Evolutionary conservation across 2,888 invertebrate genomes (phyloP).

Genomic region (Pyrgus malvae): DNA sequence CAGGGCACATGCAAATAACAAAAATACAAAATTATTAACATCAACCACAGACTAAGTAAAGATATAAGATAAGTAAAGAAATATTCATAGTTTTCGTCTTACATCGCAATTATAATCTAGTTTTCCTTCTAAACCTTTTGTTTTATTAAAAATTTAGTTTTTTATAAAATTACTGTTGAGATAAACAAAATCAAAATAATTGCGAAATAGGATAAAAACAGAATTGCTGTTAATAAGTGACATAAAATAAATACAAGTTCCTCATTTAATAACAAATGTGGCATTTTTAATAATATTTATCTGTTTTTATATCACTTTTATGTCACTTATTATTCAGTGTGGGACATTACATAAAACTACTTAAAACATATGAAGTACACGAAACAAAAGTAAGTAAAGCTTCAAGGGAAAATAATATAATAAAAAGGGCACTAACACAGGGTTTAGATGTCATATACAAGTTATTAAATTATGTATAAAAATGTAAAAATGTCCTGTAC

Average conservation of each 20-base stretch:
- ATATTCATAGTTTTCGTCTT: too few relatives aligned
- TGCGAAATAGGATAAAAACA: neutral
- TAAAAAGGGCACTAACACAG: neutral
- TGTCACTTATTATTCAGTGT: neutral
- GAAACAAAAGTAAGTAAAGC: constrained; percentile 20
- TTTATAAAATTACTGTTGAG: too few relatives aligned
- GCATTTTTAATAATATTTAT: too few relatives aligned
- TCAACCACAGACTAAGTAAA: too few relatives aligned
- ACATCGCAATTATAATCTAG: neutral
- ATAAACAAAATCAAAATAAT: too few relatives aligned
- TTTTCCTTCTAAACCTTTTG: neutral
- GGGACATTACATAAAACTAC: constrained; percentile 10
- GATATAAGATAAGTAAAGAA: too few relatives aligned
- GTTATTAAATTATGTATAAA: neutral
- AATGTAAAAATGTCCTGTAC: neutral
- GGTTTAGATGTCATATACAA: constrained; percentile 7
- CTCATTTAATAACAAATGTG: too few relatives aligned
- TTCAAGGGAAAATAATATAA: constrained; percentile 21
- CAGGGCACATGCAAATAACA: neutral
- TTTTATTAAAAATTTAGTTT: too few relatives aligned
- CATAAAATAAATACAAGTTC: neutral
- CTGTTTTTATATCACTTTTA: too few relatives aligned
- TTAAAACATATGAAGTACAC: too few relatives aligned
- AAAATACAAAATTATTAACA: neutral
- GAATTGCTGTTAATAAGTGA: neutral